phyloP scores from a whole-genome alignment of 2,113 vertebrate species.

The Siniperca chuatsi region DNA sequence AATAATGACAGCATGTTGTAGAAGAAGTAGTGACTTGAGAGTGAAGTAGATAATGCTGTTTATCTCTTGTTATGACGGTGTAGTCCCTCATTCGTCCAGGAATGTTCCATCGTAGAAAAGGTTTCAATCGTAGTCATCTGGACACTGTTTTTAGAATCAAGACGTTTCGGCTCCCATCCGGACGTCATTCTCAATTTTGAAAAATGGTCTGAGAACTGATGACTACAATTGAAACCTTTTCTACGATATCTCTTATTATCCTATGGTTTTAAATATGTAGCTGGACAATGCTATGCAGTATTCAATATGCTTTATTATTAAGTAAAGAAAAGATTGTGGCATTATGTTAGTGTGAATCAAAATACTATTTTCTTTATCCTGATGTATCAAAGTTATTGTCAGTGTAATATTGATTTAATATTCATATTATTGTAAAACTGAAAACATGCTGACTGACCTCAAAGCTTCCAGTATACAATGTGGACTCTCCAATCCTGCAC shows the following conservation, averaged over 20 bases:
- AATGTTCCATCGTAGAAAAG: no score
- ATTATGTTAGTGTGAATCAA: background rate
- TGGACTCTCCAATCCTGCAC: slow-evolving; percentile 3
- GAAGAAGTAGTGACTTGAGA: background rate
- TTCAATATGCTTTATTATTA: background rate
- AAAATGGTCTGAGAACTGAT: no score
- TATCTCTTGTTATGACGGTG: background rate
- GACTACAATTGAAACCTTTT: no score
- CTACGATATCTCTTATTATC: no score
- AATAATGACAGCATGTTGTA: background rate
- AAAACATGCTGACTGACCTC: slow-evolving; percentile 20
- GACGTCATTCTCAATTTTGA: no score
- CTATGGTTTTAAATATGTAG: background rate
- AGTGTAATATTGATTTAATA: background rate
- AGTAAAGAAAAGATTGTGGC: background rate
- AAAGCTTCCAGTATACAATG: slow-evolving; percentile 25
- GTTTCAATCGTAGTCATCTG: no score
- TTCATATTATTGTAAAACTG: background rate
- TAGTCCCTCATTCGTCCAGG: no score
- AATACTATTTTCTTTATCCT: background rate
- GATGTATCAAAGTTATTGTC: background rate
- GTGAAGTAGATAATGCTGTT: background rate
- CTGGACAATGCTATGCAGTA: background rate
- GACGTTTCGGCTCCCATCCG: no score
- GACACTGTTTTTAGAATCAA: no score